Percentiles rank a stretch among this genome's conserved stretches.
Evolutionary conservation across 1,140 invertebrate genomes (phyloP).

Genomic region (Anastatus disparis): DNA sequence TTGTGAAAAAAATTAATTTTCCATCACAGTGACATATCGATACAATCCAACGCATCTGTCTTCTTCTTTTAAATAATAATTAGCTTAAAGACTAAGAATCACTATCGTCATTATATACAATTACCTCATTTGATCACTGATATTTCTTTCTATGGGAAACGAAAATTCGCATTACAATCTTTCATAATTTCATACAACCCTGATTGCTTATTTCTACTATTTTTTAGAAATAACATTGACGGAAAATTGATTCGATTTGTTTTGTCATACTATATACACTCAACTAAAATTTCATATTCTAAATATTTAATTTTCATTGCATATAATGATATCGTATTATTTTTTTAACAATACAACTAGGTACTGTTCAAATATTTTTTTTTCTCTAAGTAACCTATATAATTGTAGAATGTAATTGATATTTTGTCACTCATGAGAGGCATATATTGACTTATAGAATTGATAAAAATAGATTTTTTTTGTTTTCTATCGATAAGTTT

Average conservation of each 20-base stretch:
- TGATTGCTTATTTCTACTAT: background rate
- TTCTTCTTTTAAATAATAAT: background rate
- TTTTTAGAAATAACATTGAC: slow-evolving; percentile 11
- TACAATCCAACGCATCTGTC: slow-evolving; percentile 3
- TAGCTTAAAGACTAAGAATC: slow-evolving; percentile 35
- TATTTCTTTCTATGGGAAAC: slow-evolving; percentile 20
- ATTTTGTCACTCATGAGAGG: slow-evolving; percentile 21
- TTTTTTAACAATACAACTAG: background rate
- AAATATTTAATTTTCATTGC: slow-evolving; percentile 20
- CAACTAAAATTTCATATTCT: background rate
- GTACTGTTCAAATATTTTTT: background rate
- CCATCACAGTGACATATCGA: slow-evolving; percentile 32
- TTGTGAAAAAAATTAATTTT: background rate
- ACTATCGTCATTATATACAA: slow-evolving; percentile 37
- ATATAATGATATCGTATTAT: background rate
- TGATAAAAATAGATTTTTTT: slow-evolving; percentile 40
- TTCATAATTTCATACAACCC: background rate
- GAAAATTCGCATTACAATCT: slow-evolving; percentile 9
- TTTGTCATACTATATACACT: slow-evolving; percentile 26
- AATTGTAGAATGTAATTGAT: slow-evolving; percentile 24
- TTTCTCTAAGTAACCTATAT: slow-evolving; percentile 1
- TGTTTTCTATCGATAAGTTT: slow-evolving; percentile 38
- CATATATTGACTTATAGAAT: slow-evolving; percentile 31
- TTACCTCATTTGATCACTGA: slow-evolving; percentile 20
- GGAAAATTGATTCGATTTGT: slow-evolving; percentile 7